These are phyloP conservation scores for Beaufortia kweichowensis DNA, from an alignment of 2,113 vertebrate species.

Conservation along the genomic window DNA sequence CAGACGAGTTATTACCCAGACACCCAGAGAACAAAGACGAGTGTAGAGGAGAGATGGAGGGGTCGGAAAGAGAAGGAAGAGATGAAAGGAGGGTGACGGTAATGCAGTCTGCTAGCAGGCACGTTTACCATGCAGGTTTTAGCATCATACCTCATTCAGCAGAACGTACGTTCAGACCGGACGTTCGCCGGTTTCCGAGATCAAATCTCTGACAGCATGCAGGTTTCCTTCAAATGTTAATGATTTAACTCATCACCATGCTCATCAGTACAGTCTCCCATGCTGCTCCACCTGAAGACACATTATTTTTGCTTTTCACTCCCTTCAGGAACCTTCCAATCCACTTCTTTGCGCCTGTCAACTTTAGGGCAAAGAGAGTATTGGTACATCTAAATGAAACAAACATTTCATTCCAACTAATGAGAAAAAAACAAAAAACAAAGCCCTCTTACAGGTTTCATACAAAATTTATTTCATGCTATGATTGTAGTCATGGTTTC, in stretches of 20 bases:
- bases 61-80: conserved; percentile 27
- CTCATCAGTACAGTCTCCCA: conserved; percentile 52
- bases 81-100: conserved; percentile 31
- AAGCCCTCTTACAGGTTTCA: conserved; percentile 57
- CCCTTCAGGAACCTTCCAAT: conserved; percentile 47
- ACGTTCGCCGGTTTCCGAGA: neutral
- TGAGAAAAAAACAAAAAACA: conserved; percentile 43
- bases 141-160: conserved; percentile 26
- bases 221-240: conserved; percentile 46
- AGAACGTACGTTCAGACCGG: conserved; percentile 4
- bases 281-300: conserved; percentile 47
- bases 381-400: conserved; percentile 41
- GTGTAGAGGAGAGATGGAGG: conserved; percentile 34
- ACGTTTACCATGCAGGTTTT: conserved; percentile 52
- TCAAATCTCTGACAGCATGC: conserved; percentile 57
- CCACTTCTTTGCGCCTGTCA: conserved; percentile 50
- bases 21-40: conserved; percentile 25
- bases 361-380: conserved; percentile 54
- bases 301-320: conserved; percentile 31
- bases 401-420: conserved; percentile 44
- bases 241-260: conserved; percentile 57
- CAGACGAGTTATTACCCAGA: conserved; percentile 58
- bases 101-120: conserved; percentile 28
- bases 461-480: conserved; percentile 98
- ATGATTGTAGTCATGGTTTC: conserved; percentile 67